A percentile compares a stretch with the other conserved stretches of the same genome.
Evolutionary conservation across 2,113 vertebrate species (phyloP).

Genomic region (Pitta sordida): DNA sequence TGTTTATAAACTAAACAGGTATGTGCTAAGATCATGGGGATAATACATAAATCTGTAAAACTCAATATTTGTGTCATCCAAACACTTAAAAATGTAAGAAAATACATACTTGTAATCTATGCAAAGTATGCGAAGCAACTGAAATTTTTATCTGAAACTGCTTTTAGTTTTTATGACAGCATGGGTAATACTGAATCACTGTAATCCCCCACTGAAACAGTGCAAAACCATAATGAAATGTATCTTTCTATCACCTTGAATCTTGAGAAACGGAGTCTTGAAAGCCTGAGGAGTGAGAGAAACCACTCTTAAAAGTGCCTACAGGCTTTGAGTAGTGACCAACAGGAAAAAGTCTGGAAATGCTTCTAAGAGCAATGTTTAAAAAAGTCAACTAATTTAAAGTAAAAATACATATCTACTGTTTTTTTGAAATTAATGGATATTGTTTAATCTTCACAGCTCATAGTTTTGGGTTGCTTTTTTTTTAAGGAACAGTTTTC

Average conservation of each 20-base stretch:
- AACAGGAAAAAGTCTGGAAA: background rate
- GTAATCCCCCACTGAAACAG: background rate
- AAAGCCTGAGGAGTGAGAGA: background rate
- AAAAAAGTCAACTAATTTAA: background rate
- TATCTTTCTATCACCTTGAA: background rate
- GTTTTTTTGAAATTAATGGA: background rate
- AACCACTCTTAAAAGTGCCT: background rate
- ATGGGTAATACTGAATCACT: background rate
- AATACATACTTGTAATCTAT: background rate
- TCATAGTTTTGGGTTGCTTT: rapidly evolving
- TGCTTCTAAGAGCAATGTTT: background rate
- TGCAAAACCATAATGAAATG: background rate
- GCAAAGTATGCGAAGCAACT: background rate
- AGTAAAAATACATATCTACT: background rate
- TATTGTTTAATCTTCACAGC: background rate
- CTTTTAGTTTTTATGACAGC: background rate
- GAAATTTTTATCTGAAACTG: background rate
- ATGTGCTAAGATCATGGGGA: background rate
- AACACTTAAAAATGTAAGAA: background rate
- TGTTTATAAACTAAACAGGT: rapidly evolving
- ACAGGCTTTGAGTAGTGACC: background rate
- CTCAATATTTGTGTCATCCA: background rate
- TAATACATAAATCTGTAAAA: background rate
- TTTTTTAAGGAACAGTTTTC: background rate
- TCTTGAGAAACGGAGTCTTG: background rate